Evolutionary conservation across 2,888 invertebrate genomes (phyloP), one percentile per base, ranked within the genome.

Genomic region (Cerceris ruficornis): DNA sequence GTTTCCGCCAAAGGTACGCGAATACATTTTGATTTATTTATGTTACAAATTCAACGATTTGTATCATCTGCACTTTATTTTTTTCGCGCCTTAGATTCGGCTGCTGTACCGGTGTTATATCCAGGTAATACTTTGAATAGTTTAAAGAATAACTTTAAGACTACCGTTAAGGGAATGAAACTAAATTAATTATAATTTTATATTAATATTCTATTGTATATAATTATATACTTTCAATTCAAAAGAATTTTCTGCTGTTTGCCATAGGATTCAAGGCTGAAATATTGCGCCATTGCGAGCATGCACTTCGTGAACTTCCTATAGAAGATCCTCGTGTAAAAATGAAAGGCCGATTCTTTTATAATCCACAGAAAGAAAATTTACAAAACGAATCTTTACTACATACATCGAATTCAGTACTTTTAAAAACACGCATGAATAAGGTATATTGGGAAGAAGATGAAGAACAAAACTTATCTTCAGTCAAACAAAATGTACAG

Each of bases 1-100:
- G 92, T 92, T 52, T 92, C 91, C 49, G 89, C 89, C 46, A 92
- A 92, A 92, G 92, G 92, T 92, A 88, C 87, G 91, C 86, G 69
- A 81, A 82, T 77, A 39, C 17, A 57, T 67, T 9, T 76, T 66
- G 76, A 67, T 57, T 52, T 52, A 52, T 42, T 66, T 49, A 52
- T 62, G 52, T 54, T 15, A 28, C 17, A 42, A 66, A 66, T n/a
- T 6, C 50, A 42, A 75, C 60, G 71, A 68, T 58, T 76, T 28
- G 0, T 50, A 39, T n/a, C 67, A 43, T 52, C 59, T 28, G 13
- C 59, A 55, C 75, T 64, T 74, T 69, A 66, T 67, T 58, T 76
- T n/a, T 80, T 74, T 52, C 66, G 57, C 57, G 43, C 64, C 87
- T 69, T 83, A 92, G 92, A 92, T 90, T 87, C 90, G 54, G 77